Evolutionary conservation across 2,888 invertebrate species (phyloP), one percentile per base, ranked within the genome.

Genomic region (Dichetophora obliterata): DNA sequence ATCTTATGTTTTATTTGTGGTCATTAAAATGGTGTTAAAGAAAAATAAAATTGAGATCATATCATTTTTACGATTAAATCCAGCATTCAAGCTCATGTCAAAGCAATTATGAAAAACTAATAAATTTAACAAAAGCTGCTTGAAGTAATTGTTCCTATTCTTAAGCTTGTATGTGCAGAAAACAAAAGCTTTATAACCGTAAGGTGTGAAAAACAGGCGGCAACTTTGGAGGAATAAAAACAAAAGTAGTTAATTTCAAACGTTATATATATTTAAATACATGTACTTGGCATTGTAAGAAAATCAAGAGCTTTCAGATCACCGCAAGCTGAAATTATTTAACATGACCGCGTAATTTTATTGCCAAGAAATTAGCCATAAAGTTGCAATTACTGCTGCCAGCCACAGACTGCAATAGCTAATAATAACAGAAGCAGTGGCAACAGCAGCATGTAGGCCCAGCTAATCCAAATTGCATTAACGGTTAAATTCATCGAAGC

Each of bases 401-500:
- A 43, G 48, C 63, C 22, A 61, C 63, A 57, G 63, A 48, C 79
- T 81, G 76, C 79, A 80, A 79, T 76, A 80, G 75, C 76, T 71
- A 74, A 43, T 27, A 48, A 50, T 65, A 77, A 50, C 37, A 43
- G 31, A 57, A 76, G 48, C 34, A 50, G 50, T 66, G 11, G 16
- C 34, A 37, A 24, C 52, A 65, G 34, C 54, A 37, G 65, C 66
- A 19, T 59, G n/a, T 22, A 24, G 43, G 52, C 52, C 24, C 31
- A 59, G 71, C 22, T 34, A 57, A 59, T 57, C 74, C 8, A 59
- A 70, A 66, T 72, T 75, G n/a, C 19, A 24, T 19, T 59, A 63
- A 72, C 77, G 63, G 75, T 50, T 52, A 59, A 69, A 71, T 37
- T 54, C 73, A 75, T 37, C 78, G 57, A 70, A 75, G 73, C 72